Percentiles rank a stretch among this genome's conserved stretches.
Evolutionary conservation across 2,797 vertebrate genomes (phyloP).

Genomic region (Macropodus opercularis): DNA sequence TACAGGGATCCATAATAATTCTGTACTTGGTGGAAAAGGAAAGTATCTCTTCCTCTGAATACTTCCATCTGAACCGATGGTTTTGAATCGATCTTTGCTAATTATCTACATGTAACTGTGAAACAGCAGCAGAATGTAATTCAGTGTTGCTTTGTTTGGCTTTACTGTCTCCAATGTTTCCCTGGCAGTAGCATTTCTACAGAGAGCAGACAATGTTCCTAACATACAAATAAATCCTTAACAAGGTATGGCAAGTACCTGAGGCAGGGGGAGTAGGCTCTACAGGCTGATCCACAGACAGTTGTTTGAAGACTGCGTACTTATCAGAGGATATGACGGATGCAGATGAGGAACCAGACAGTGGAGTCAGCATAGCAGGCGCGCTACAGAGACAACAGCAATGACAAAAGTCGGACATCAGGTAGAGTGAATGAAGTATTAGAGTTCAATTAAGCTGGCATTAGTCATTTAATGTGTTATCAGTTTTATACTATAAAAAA

Average conservation of each 20-base stretch:
- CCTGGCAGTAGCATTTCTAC: slow-evolving; percentile 5
- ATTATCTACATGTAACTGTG: background rate
- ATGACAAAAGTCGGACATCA: slow-evolving; percentile 30
- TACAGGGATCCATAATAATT: slow-evolving; percentile 1
- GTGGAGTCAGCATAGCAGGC: slow-evolving; percentile 90
- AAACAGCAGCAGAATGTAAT: background rate
- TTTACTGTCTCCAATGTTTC: background rate
- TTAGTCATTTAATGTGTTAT: too few species aligned
- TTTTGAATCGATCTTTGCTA: slow-evolving; percentile 11
- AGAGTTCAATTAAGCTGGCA: slow-evolving; percentile 44
- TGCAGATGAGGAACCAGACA: slow-evolving; percentile 85
- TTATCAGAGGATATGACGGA: slow-evolving; percentile 85
- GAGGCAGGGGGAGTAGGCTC: slow-evolving; percentile 83
- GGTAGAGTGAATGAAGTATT: slow-evolving; percentile 14
- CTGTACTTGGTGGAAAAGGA: background rate
- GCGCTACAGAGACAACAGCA: slow-evolving; percentile 81
- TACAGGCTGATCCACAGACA: slow-evolving; percentile 86
- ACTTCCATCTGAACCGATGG: background rate
- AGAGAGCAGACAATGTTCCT: background rate
- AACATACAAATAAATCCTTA: background rate
- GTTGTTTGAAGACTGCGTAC: slow-evolving; percentile 96
- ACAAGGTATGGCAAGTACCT: slow-evolving; percentile 80
- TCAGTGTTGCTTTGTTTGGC: background rate
- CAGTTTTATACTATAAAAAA: background rate
- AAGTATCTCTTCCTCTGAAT: too few species aligned